A percentile compares a stretch with the other conserved stretches of the same genome.
Conservation (phyloP, 2,888 invertebrate genomes). For the Temnothorax rugatulus region DNA sequence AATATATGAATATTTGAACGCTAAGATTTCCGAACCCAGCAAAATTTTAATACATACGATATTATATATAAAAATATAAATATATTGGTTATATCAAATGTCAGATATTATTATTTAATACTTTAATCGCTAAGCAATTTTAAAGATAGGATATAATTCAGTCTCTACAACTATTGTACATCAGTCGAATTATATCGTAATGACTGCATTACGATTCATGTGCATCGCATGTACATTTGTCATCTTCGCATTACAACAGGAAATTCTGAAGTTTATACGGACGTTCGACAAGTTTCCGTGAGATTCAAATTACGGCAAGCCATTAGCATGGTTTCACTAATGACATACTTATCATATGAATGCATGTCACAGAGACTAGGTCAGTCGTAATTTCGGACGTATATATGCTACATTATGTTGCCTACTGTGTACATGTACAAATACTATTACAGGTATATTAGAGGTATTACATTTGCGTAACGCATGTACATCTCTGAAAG, state of each 20-base stretch:
- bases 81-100: not conserved
- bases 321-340: slow-evolving; percentile 65
- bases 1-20: not conserved
- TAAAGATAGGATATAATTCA: slow-evolving; percentile 1
- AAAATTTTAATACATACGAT: not conserved
- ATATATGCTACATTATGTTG: slow-evolving; percentile 55
- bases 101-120: not conserved
- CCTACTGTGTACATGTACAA: not conserved
- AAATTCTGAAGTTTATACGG: slow-evolving; percentile 51
- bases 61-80: not conserved
- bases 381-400: slow-evolving; percentile 64
- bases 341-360: slow-evolving; percentile 72
- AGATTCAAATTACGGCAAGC: slow-evolving; percentile 50
- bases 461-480: slow-evolving; percentile 72
- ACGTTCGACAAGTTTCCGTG: slow-evolving; percentile 55
- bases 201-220: not conserved
- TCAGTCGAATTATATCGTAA: not conserved
- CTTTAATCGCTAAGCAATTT: not conserved
- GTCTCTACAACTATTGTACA: not conserved
- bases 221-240: slow-evolving; percentile 41
- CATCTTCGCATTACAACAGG: slow-evolving; percentile 40
- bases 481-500: slow-evolving; percentile 63
- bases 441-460: slow-evolving; percentile 38
- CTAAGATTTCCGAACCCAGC: not conserved
- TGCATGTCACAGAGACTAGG: slow-evolving; percentile 70